Percentiles rank a stretch among this genome's conserved stretches.
phyloP scores from a whole-genome alignment of 1,140 invertebrate species.

The Pseudoatta argentina region DNA sequence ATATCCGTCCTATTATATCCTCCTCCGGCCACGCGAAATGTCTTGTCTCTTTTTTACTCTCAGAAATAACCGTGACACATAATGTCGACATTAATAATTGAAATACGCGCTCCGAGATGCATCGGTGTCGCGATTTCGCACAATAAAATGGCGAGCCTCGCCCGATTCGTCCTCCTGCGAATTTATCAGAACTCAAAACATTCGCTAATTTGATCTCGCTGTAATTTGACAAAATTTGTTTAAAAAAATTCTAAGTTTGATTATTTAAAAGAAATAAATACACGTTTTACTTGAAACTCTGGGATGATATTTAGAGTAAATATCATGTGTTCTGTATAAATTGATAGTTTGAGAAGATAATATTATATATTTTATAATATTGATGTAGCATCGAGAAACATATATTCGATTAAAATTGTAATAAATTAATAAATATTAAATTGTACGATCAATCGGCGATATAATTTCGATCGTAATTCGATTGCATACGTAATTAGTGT shows the following conservation, averaged over 20 bases:
- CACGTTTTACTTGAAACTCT: background rate
- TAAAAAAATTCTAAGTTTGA: background rate
- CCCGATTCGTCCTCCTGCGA: background rate
- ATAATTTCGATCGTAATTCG: slow-evolving; percentile 26
- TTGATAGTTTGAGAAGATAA: background rate
- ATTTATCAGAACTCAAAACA: background rate
- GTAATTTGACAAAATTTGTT: background rate
- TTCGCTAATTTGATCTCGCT: background rate
- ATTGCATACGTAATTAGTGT: slow-evolving; percentile 21
- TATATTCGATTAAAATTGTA: background rate
- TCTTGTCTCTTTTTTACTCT: slow-evolving; percentile 9
- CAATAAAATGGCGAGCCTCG: slow-evolving; percentile 27
- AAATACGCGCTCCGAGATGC: slow-evolving; percentile 22
- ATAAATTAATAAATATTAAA: slow-evolving; percentile 33
- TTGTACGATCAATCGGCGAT: slow-evolving; percentile 29
- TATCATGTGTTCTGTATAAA: background rate
- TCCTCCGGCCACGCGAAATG: slow-evolving; percentile 17
- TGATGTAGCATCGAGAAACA: background rate
- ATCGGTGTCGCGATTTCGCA: slow-evolving; percentile 8
- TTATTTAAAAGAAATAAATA: background rate
- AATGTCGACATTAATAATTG: slow-evolving; percentile 59
- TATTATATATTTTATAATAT: background rate
- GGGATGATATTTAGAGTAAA: background rate
- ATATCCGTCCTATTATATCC: slow-evolving; percentile 62
- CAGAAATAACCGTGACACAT: slow-evolving; percentile 39